A percentile compares a stretch with the other conserved stretches of the same genome.
Evolutionary conservation across 1,140 invertebrate species (phyloP).

Genomic region (Tetranychus urticae): DNA sequence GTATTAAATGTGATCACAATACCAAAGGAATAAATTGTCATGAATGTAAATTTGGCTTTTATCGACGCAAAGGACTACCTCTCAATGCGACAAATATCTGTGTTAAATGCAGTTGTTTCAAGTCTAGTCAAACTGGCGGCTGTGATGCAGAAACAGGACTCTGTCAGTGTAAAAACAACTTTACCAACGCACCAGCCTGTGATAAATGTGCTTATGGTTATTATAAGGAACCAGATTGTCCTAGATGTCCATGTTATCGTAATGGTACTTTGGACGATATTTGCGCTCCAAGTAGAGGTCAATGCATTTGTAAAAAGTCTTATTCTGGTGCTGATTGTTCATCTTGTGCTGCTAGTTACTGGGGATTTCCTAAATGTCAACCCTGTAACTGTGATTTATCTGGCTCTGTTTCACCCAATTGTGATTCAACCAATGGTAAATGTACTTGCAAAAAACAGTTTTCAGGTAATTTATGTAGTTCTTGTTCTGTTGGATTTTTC

Average conservation of each 20-base stretch:
- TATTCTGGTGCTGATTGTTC: slow-evolving; percentile 62
- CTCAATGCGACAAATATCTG: slow-evolving; percentile 41
- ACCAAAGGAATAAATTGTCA: slow-evolving; percentile 95
- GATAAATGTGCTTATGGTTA: slow-evolving; percentile 56
- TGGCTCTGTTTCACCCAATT: slow-evolving; percentile 32
- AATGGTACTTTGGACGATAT: slow-evolving; percentile 45
- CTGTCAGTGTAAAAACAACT: slow-evolving; percentile 60
- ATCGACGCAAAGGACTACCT: slow-evolving; percentile 31
- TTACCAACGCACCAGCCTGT: slow-evolving; percentile 47
- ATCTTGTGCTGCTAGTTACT: slow-evolving; percentile 65
- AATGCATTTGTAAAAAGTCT: slow-evolving; percentile 53
- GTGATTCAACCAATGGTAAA: slow-evolving; percentile 57
- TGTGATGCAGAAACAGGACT: slow-evolving; percentile 69
- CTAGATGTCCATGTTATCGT: slow-evolving; percentile 59
- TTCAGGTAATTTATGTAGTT: slow-evolving; percentile 50
- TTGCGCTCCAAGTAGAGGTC: slow-evolving; percentile 47
- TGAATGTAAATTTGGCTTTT: slow-evolving; percentile 63
- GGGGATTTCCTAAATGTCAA: slow-evolving; percentile 70
- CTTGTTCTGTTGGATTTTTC: slow-evolving; percentile 56
- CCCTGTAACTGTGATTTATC: slow-evolving; percentile 69
- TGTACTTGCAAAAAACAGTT: slow-evolving; percentile 64
- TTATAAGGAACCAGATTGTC: slow-evolving; percentile 79
- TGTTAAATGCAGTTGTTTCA: slow-evolving; percentile 66
- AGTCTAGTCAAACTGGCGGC: slow-evolving; percentile 65
- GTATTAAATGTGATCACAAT: slow-evolving; percentile 67